Evolutionary conservation across 2,797 vertebrate species (phyloP).

Genomic region (Fundulus diaphanus): DNA sequence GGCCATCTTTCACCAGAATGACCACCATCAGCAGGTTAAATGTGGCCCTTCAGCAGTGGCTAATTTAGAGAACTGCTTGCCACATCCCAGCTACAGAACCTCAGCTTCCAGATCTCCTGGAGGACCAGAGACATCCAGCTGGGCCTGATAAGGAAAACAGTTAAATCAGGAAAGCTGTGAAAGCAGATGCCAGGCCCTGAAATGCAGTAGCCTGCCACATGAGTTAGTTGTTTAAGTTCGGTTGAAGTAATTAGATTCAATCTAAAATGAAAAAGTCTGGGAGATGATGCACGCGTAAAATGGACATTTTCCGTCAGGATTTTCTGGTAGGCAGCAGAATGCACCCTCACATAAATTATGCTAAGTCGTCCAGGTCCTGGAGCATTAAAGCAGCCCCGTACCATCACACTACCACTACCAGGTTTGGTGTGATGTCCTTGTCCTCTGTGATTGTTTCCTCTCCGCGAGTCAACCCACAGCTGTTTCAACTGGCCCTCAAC

Average conservation of each 20-base stretch:
- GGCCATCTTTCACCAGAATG: conserved; percentile 3
- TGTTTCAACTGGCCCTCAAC: too few species aligned
- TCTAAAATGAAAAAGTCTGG: background rate
- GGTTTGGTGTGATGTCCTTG: too few species aligned
- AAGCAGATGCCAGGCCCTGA: background rate
- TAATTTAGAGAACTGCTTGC: conserved; percentile 41
- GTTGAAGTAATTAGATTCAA: background rate
- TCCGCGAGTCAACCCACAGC: too few species aligned
- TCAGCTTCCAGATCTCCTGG: conserved; percentile 16
- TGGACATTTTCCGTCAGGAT: too few species aligned
- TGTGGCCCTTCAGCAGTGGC: conserved; percentile 21
- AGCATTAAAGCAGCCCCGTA: too few species aligned
- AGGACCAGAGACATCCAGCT: conserved; percentile 22
- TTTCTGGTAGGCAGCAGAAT: too few species aligned
- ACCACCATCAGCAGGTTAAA: conserved; percentile 16
- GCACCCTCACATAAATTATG: too few species aligned
- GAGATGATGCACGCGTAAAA: too few species aligned
- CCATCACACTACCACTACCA: too few species aligned
- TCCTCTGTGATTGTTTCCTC: too few species aligned
- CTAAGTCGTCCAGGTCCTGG: too few species aligned
- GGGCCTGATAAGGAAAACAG: background rate
- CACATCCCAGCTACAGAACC: conserved; percentile 28
- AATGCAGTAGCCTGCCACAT: background rate
- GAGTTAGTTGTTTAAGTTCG: background rate
- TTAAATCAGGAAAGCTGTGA: background rate